Base-by-base conservation (phyloP, 2,888 invertebrate genomes). In the Dinocampus coccinellae region DNA sequence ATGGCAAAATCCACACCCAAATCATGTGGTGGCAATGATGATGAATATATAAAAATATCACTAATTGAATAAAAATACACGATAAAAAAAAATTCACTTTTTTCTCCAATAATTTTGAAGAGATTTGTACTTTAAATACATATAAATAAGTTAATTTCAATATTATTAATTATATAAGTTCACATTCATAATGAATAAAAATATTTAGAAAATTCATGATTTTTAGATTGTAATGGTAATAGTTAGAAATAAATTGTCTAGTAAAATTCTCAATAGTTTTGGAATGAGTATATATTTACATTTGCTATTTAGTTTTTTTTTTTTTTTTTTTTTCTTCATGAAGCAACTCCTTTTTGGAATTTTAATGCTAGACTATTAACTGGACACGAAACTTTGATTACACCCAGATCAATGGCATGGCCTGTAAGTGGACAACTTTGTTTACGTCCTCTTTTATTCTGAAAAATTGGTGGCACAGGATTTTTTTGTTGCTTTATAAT, bases 371-470 rank as follows among this genome's bases (percentile, higher is more conserved):
- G 72, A 20, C 85, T 83, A 57, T 84, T 81, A 0, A 78, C 76
- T 22, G 80, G 77, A 24, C 75, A 76, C 0, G 70, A 72, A 47
- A 69, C 69, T 74, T 83, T 84, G 4, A 83, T 71, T 3, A 80
- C 63, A 6, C 80, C 82, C 36, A 85, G 78, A 74, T 85, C 85
- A 55, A 85, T 75, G 2, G 82, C 78, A 61, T 85, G 85, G 1
- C 83, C 85, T 10, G 79, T 81, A 24, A 84, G 61, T 20, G 84
- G 84, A 75, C 84, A 85, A 34, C 70, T 71, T 33, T 76, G 79
- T 26, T 74, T 79, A 0, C 78, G 79, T 65, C 71, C 77, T 66
- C 80, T 82, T 55, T 73, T 78, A 22, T 67, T 42, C 29, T 42
- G 29, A 64, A 10, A 47, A 2, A 26, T 3, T 3, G 9, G 13